phyloP scores from a whole-genome alignment of 2,888 invertebrate genomes.

The Acrobasis suavella region DNA sequence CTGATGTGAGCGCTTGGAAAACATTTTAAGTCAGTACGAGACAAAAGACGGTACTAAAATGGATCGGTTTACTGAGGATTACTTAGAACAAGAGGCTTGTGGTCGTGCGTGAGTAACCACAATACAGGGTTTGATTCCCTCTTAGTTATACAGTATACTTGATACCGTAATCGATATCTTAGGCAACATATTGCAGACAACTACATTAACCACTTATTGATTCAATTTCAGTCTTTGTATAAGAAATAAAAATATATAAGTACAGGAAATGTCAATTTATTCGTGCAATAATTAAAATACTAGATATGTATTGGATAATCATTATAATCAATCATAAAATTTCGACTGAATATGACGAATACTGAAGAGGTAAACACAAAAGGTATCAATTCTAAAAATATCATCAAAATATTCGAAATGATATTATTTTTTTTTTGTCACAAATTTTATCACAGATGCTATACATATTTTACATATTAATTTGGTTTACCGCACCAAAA shows the following conservation, averaged over 20 bases:
- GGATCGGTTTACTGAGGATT: slow-evolving; percentile 62
- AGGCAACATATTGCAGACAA: slow-evolving; percentile 27
- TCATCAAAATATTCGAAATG: too few species aligned
- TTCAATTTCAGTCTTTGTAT: background rate
- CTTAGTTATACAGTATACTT: slow-evolving; percentile 39
- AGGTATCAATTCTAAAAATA: too few species aligned
- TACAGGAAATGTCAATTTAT: too few species aligned
- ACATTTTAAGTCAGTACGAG: slow-evolving; percentile 69
- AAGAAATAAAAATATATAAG: background rate
- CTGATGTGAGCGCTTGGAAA: slow-evolving; percentile 75
- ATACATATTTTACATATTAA: too few species aligned
- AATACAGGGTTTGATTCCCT: slow-evolving; percentile 38
- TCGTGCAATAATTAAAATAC: too few species aligned
- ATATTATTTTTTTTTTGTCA: too few species aligned
- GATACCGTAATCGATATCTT: slow-evolving; percentile 40
- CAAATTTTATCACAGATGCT: too few species aligned
- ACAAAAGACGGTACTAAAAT: slow-evolving; percentile 52
- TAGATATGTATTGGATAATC: background rate
- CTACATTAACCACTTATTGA: slow-evolving; percentile 21
- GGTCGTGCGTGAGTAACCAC: slow-evolving; percentile 48
- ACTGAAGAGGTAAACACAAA: too few species aligned
- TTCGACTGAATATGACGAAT: too few species aligned
- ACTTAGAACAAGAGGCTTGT: slow-evolving; percentile 35
- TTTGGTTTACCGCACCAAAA: too few species aligned
- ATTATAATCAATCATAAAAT: too few species aligned